phyloP scores from a whole-genome alignment of 2,797 vertebrate genomes.

The Echiichthys vipera region DNA sequence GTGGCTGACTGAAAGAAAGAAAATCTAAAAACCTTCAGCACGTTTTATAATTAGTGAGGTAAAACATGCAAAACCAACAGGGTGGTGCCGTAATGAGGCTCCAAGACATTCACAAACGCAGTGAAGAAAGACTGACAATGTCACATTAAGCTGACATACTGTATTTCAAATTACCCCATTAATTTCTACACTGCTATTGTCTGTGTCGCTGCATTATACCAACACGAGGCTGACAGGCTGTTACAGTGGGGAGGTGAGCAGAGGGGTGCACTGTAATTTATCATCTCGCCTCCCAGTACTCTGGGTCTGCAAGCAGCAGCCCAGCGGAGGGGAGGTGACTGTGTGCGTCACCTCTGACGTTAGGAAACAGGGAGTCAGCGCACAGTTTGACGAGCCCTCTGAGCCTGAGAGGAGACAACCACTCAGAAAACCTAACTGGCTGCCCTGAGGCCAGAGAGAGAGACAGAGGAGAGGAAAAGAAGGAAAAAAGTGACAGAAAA shows the following conservation, averaged over 20 bases:
- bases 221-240: constrained; percentile 33
- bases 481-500: constrained; percentile 9
- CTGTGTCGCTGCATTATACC: constrained; percentile 9
- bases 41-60: background rate
- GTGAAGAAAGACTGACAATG: background rate
- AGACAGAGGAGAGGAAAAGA: background rate
- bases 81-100: background rate
- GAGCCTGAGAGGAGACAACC: constrained; percentile 73
- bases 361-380: constrained; percentile 39
- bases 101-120: background rate
- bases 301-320: constrained; percentile 24
- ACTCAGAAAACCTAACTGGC: constrained; percentile 63
- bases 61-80: background rate
- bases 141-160: background rate
- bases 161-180: background rate
- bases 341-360: constrained; percentile 51
- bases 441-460: constrained; percentile 48
- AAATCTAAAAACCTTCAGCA: background rate
- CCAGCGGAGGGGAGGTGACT: constrained; percentile 34
- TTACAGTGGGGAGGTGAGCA: background rate
- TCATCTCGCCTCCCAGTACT: constrained; percentile 38
- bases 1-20: background rate
- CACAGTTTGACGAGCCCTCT: constrained; percentile 70
- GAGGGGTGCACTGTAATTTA: constrained; percentile 59
- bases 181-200: background rate